Conservation (phyloP, 1,140 invertebrate species). For the Neomicropteryx cornuta region DNA sequence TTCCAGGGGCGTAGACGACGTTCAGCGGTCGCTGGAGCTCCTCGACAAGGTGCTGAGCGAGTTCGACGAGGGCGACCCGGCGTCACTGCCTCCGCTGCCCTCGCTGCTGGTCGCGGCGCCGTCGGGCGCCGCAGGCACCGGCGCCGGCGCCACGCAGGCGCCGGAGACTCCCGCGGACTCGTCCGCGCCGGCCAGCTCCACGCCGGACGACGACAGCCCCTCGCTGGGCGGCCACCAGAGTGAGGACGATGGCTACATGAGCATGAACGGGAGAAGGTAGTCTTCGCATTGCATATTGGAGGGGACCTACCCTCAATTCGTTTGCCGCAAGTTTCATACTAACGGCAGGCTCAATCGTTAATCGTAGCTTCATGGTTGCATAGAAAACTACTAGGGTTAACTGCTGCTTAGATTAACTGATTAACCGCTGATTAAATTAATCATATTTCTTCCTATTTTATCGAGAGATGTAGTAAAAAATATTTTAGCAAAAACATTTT, state of each 20-base stretch:
- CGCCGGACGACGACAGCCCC: constrained; percentile 58
- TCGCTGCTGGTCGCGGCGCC: constrained; percentile 18
- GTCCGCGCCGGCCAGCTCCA: constrained; percentile 31
- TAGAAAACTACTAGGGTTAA: too few relatives aligned
- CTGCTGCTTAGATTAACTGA: too few relatives aligned
- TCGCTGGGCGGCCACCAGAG: constrained; percentile 67
- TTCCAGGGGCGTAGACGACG: constrained; percentile 66
- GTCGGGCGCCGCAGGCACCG: constrained; percentile 6
- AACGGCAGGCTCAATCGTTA: too few relatives aligned
- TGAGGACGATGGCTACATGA: constrained; percentile 83
- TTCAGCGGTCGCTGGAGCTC: constrained; percentile 71
- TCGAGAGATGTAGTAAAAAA: too few relatives aligned
- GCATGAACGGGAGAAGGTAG: constrained; percentile 69
- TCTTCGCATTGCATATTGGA: too few relatives aligned
- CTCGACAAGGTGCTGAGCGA: constrained; percentile 78
- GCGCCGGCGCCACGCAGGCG: constrained; percentile 17
- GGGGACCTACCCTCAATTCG: too few relatives aligned
- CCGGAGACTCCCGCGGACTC: constrained; percentile 32
- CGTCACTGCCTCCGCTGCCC: constrained; percentile 34
- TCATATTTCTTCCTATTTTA: too few relatives aligned
- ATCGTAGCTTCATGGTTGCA: too few relatives aligned
- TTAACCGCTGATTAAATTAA: too few relatives aligned
- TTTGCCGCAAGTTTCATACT: too few relatives aligned
- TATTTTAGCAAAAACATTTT: too few relatives aligned
- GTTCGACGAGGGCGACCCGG: constrained; percentile 58